Evolutionary conservation across 2,888 invertebrate genomes (phyloP), one percentile per base, ranked within the genome.

Genomic region (Yponomeuta plumbellus): DNA sequence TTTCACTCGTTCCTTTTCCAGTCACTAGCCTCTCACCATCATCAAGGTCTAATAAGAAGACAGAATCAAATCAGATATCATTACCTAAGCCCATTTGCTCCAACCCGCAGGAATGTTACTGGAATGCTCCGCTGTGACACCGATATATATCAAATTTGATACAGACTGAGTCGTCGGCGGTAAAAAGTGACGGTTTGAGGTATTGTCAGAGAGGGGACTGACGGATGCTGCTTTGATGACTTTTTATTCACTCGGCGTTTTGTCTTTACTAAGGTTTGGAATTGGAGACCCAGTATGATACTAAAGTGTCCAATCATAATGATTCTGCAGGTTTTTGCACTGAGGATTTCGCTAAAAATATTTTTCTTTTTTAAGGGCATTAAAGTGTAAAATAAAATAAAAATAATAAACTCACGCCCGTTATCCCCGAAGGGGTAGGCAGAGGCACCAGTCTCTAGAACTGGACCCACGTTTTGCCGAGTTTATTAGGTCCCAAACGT

Each of bases 121-220:
- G 80, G 84, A 79, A 85, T 81, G 83, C 70, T 69, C 67, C 2
- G 52, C 34, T 59, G 66, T 63, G 74, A 73, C 76, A 73, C 74
- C 73, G 75, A 76, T 80, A 80, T 80, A 80, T 76, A 80, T 83
- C 83, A 81, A 80, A 86, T 87, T 84, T 81, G 84, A 83, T 80
- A 84, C 85, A 81, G 73, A 68, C 82, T 82, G 81, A 52, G 17
- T 4, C 44, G 44, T 17, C 83, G 13, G 72, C 61, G 70, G 78
- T 79, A 83, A 84, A 86, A 85, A 84, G 26, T 23, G n/a, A 5
- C 17, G 58, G 17, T 11, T 34, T 57, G 58, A 65, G n/a, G 56
- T 26, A 23, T 21, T 13, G 44, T 22, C 10, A 20, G 40, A 4
- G 17, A 17, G 44, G 44, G 22, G 40, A 59, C 21, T 6, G n/a